Conservation (phyloP, 2,113 vertebrate genomes). For the Pseudorhombus dupliciocellatus region DNA sequence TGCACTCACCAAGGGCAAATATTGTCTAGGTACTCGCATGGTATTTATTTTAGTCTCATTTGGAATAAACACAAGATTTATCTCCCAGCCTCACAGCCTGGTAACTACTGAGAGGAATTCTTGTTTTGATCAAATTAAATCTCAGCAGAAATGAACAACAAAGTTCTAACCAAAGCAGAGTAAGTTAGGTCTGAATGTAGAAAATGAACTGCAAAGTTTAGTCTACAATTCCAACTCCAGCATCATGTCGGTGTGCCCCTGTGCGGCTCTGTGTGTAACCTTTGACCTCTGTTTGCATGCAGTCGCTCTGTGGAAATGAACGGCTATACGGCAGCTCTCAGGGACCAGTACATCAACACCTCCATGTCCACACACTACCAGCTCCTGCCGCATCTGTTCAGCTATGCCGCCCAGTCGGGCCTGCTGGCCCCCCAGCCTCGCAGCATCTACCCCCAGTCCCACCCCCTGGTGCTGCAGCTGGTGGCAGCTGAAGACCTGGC, state of each 20-base stretch:
- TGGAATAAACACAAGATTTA: conserved; percentile 52
- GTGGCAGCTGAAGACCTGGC: conserved; percentile 93
- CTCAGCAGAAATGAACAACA: conserved; percentile 51
- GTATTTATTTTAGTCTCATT: conserved; percentile 66
- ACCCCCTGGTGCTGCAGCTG: conserved; percentile 92
- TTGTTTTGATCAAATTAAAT: conserved; percentile 57
- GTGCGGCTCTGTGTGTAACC: background rate
- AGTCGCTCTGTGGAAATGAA: conserved; percentile 96
- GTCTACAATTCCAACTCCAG: no score
- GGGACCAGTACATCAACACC: conserved; percentile 94
- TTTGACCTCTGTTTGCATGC: conserved; percentile 38
- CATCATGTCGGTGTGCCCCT: background rate
- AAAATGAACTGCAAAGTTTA: conserved; percentile 24
- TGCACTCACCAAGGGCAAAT: conserved; percentile 69
- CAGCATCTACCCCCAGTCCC: conserved; percentile 92
- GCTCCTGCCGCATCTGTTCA: conserved; percentile 95
- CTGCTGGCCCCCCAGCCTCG: conserved; percentile 89
- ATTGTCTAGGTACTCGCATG: conserved; percentile 53
- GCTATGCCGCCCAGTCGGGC: conserved; percentile 89
- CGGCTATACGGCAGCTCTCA: conserved; percentile 90
- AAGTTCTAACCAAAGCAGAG: background rate
- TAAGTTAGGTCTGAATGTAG: conserved; percentile 13
- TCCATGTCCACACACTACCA: conserved; percentile 93
- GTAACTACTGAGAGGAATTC: conserved; percentile 36
- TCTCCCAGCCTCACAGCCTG: conserved; percentile 39